These are phyloP conservation scores for Dyspetes luteomarginatus DNA, from an alignment of 2,888 invertebrate genomes.

Conservation along the genomic window DNA sequence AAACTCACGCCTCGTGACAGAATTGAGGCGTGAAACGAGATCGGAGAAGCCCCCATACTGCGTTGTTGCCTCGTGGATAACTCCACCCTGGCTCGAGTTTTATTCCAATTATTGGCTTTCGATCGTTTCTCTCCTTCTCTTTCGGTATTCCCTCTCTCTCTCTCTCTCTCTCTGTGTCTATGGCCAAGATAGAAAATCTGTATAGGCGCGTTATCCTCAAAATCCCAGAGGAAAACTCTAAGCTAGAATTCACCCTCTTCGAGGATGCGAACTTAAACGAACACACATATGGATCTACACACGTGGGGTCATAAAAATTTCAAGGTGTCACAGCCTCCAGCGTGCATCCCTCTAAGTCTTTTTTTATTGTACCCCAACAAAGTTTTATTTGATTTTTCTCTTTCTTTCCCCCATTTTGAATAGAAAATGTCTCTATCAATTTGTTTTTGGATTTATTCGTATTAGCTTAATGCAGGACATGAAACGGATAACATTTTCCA, in stretches of 20 bases:
- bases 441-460: too few relatives aligned
- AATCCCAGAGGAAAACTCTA: slow-evolving; percentile 7
- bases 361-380: slow-evolving; percentile 8
- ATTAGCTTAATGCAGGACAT: neutral
- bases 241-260: slow-evolving; percentile 12
- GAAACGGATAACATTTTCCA: slow-evolving; percentile 19
- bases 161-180: slow-evolving; percentile 18
- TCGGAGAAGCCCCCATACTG: slow-evolving; percentile 70
- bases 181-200: too few relatives aligned
- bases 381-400: slow-evolving; percentile 1
- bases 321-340: slow-evolving; percentile 9
- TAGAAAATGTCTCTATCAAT: slow-evolving; percentile 22
- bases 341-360: too few relatives aligned
- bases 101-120: slow-evolving; percentile 82
- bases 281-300: neutral
- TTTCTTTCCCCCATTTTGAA: neutral
- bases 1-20: slow-evolving; percentile 80
- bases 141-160: slow-evolving; percentile 1
- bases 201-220: neutral
- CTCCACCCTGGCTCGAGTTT: slow-evolving; percentile 72
- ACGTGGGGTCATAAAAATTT: slow-evolving; percentile 36
- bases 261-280: slow-evolving; percentile 38
- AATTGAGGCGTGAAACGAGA: slow-evolving; percentile 84
- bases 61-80: slow-evolving; percentile 69
- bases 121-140: slow-evolving; percentile 69